phyloP scores from a whole-genome alignment of 2,888 invertebrate species.

The Chloroclystis v-ata region DNA sequence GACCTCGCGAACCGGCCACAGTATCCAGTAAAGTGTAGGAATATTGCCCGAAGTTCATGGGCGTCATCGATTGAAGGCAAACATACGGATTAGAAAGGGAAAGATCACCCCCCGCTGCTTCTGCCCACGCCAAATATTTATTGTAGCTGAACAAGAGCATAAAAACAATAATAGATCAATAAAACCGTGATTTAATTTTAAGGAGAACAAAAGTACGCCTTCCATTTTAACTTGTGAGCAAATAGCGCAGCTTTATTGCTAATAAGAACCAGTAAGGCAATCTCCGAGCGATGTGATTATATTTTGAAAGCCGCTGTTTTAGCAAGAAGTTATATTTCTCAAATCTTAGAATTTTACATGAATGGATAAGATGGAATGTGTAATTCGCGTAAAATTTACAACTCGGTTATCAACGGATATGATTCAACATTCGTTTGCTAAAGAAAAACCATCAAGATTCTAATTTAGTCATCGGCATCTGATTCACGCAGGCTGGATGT shows the following conservation, averaged over 20 bases:
- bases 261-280: slow-evolving; percentile 9
- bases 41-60: slow-evolving; percentile 55
- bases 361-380: background rate
- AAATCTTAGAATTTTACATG: background rate
- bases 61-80: slow-evolving; percentile 27
- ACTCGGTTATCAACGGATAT: background rate
- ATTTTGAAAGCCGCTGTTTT: background rate
- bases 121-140: background rate
- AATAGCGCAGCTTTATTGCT: slow-evolving; percentile 10
- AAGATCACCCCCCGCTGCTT: background rate
- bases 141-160: background rate
- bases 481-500: background rate
- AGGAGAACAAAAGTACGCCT: no score
- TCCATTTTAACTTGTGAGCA: slow-evolving; percentile 4
- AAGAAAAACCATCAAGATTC: background rate
- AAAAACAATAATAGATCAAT: background rate
- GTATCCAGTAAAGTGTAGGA: slow-evolving; percentile 45
- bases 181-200: no score
- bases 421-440: background rate
- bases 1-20: slow-evolving; percentile 64
- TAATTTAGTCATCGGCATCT: background rate
- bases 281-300: background rate
- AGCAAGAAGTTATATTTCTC: background rate
- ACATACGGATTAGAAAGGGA: slow-evolving; percentile 16
- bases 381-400: background rate